These are phyloP conservation scores for Diachasmimorpha longicaudata DNA, from an alignment of 1,140 invertebrate genomes.

Conservation along the genomic window DNA sequence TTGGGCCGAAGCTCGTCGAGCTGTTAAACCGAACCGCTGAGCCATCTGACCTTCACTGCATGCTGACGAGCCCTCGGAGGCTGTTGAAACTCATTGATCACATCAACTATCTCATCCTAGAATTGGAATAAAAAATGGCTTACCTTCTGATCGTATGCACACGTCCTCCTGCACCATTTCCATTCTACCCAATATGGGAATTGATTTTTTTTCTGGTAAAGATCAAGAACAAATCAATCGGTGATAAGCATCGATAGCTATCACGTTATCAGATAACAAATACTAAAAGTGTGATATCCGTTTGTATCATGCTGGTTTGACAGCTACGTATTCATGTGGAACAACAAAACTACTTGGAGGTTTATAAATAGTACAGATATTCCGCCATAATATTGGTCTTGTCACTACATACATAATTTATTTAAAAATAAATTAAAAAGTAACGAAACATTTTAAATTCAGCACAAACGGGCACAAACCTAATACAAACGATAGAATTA, in stretches of 20 bases:
- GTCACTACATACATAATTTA: too few species aligned
- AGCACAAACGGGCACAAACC: too few species aligned
- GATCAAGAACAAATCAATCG: not conserved
- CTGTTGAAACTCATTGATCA: not conserved
- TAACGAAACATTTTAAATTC: too few species aligned
- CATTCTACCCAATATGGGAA: not conserved
- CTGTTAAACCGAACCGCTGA: not conserved
- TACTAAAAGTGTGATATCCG: not conserved
- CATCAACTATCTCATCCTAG: too few species aligned
- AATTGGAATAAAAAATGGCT: not conserved
- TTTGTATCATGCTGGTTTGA: not conserved
- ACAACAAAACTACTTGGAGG: not conserved
- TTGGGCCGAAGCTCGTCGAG: conserved; percentile 12
- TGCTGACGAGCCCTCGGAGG: not conserved
- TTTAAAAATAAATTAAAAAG: too few species aligned
- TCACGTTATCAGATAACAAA: not conserved
- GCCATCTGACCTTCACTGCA: not conserved
- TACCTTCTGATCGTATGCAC: not conserved
- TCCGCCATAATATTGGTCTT: not conserved
- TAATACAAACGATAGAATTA: too few species aligned
- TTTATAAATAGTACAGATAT: not conserved
- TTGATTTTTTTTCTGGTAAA: not conserved
- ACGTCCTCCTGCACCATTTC: not conserved
- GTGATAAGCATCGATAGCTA: not conserved
- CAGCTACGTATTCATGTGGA: not conserved